Percentiles rank a stretch among this genome's conserved stretches.
Conservation (phyloP, 2,113 vertebrate genomes). For the Pycnonotus jocosus region DNA sequence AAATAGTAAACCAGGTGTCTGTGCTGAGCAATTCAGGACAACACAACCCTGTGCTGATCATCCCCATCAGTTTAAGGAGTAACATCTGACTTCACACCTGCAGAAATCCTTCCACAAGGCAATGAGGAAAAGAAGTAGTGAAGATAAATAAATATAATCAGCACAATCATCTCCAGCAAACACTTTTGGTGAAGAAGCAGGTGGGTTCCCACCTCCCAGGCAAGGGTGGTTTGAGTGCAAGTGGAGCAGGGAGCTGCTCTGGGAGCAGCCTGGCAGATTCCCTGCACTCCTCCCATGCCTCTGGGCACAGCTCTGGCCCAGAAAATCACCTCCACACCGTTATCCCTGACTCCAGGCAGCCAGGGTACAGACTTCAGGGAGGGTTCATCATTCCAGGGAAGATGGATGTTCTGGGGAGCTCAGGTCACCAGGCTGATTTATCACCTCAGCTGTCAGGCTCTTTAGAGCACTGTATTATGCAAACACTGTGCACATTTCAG, state of each 20-base stretch:
- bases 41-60: neutral
- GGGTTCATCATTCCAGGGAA: neutral
- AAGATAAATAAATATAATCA: neutral
- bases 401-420: neutral
- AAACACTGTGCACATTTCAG: neutral
- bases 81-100: slow-evolving; percentile 24
- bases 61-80: neutral
- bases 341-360: neutral
- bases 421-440: neutral
- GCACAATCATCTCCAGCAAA: neutral
- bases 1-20: neutral
- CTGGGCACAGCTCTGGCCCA: neutral
- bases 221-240: neutral
- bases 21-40: neutral
- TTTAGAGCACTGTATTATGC: neutral
- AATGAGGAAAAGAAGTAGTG: neutral
- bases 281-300: neutral
- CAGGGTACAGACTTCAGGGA: neutral
- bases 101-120: neutral
- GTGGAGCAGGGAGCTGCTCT: neutral
- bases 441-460: neutral
- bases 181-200: neutral
- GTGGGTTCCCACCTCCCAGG: neutral
- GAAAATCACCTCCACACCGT: neutral
- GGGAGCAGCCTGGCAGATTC: neutral